A percentile compares a stretch with the other conserved stretches of the same genome.
Conservation (phyloP, 2,888 invertebrate genomes). For the Parochlus steinenii region DNA sequence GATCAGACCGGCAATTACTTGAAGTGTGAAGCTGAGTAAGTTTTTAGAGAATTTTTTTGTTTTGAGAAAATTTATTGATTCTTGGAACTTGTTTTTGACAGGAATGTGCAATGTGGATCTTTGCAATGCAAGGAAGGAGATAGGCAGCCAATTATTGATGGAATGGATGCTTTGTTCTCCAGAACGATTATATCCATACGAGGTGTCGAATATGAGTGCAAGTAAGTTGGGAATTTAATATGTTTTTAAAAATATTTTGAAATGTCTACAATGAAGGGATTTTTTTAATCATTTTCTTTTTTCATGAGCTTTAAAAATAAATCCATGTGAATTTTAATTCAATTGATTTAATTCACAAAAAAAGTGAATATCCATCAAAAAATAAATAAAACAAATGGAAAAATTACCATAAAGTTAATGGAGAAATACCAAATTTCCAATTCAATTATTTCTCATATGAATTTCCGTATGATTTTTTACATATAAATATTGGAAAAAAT, state of each 20-base stretch:
- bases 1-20: constrained; percentile 56
- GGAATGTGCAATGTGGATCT: constrained; percentile 86
- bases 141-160: constrained; percentile 60
- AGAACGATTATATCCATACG: constrained; percentile 80
- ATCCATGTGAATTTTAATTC: too few species aligned
- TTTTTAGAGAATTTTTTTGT: constrained; percentile 19
- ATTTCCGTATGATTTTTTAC: too few species aligned
- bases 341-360: too few species aligned
- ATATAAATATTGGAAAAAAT: too few species aligned
- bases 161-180: constrained; percentile 68
- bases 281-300: background rate
- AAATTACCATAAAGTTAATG: too few species aligned
- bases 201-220: constrained; percentile 87
- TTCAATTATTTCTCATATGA: too few species aligned
- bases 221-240: constrained; percentile 44
- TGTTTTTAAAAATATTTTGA: constrained; percentile 1
- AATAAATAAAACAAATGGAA: too few species aligned
- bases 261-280: background rate
- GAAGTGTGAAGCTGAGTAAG: constrained; percentile 77
- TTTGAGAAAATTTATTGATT: background rate
- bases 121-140: constrained; percentile 86
- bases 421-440: too few species aligned
- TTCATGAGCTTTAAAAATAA: too few species aligned
- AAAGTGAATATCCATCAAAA: too few species aligned
- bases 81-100: constrained; percentile 24